Conservation (phyloP, 2,888 invertebrate genomes). For the Diploptera punctata region DNA sequence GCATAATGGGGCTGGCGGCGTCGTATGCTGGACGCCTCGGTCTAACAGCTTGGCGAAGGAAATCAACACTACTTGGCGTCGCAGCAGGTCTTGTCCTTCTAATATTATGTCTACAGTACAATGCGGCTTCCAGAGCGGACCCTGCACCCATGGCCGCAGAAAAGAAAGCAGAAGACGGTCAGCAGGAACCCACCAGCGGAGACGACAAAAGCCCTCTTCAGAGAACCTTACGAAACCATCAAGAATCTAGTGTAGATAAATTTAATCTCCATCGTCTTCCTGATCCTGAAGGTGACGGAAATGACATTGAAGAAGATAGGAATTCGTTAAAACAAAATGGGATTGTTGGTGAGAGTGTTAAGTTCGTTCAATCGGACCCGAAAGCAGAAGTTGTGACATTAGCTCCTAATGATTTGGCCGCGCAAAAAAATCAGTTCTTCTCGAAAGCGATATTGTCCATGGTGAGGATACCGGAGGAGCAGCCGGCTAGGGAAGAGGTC, state of each 20-base stretch:
- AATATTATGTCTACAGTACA: conserved; percentile 58
- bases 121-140: conserved; percentile 40
- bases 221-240: conserved; percentile 28
- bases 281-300: neutral
- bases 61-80: conserved; percentile 56
- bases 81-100: conserved; percentile 54
- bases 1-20: conserved; percentile 43
- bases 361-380: conserved; percentile 36
- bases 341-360: conserved; percentile 36
- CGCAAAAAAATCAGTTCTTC: neutral
- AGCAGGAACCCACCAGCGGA: neutral
- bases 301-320: conserved; percentile 7
- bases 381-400: neutral
- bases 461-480: conserved; percentile 47
- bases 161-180: neutral
- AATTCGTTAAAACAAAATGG: neutral
- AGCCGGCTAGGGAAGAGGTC: conserved; percentile 53
- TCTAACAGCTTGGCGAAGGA: conserved; percentile 59
- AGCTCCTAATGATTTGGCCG: neutral
- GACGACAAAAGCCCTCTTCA: conserved; percentile 27
- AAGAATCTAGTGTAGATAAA: neutral
- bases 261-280: neutral
- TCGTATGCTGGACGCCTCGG: conserved; percentile 54
- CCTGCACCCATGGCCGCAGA: conserved; percentile 13
- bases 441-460: conserved; percentile 12